A percentile compares a stretch with the other conserved stretches of the same genome.
Evolutionary conservation across 2,888 invertebrate species (phyloP).

Genomic region (Synergus laeviventris): DNA sequence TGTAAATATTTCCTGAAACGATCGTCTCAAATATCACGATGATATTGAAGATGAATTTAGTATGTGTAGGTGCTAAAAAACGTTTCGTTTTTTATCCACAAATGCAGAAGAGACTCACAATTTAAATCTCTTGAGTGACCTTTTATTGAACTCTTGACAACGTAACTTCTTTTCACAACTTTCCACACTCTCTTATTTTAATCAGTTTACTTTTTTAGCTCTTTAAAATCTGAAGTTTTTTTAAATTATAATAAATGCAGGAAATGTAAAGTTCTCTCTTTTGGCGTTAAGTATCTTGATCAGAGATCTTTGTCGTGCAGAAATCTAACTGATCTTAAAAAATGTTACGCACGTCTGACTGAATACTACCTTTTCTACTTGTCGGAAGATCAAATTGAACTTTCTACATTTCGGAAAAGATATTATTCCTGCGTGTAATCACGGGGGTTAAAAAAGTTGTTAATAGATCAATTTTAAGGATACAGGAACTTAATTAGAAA

Average conservation of each 20-base stretch:
- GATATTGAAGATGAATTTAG: not conserved
- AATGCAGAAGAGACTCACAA: not conserved
- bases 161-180: not conserved
- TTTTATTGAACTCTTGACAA: not conserved
- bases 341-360: not conserved
- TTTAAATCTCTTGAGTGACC: not conserved
- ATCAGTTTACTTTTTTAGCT: too few relatives aligned
- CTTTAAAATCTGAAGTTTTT: not conserved
- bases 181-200: not conserved
- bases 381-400: not conserved
- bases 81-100: not conserved
- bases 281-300: not conserved
- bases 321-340: not conserved
- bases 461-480: too few relatives aligned
- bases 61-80: not conserved
- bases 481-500: not conserved
- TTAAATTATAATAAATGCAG: not conserved
- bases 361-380: slow-evolving; percentile 3
- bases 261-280: not conserved
- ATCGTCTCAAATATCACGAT: not conserved
- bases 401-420: not conserved
- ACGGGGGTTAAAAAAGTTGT: too few relatives aligned
- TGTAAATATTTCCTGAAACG: not conserved
- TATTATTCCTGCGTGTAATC: not conserved
- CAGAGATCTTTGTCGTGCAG: not conserved